phyloP scores from a whole-genome alignment of 2,888 invertebrate genomes.

The Drosophila aldrichi region DNA sequence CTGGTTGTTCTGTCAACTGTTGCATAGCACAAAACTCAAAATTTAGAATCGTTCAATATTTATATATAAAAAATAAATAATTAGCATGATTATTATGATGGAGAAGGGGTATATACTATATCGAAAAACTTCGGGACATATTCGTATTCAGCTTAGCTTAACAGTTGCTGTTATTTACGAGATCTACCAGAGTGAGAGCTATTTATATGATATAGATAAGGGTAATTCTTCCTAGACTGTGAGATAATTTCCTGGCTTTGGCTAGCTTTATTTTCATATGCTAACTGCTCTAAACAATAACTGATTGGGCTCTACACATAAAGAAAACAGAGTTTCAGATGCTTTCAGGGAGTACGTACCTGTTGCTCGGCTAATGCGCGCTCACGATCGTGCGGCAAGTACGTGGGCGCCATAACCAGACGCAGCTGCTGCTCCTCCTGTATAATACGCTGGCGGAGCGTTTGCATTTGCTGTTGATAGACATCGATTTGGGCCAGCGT shows the following conservation, averaged over 20 bases:
- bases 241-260: conserved; percentile 16
- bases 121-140: neutral
- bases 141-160: conserved; percentile 41
- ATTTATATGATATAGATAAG: conserved; percentile 5
- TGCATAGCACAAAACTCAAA: conserved; percentile 65
- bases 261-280: neutral
- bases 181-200: conserved; percentile 30
- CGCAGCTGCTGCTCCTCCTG: conserved; percentile 95
- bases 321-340: conserved; percentile 15
- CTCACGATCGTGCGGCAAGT: conserved; percentile 93
- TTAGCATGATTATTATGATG: conserved; percentile 64
- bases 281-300: conserved; percentile 26
- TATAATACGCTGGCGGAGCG: conserved; percentile 92
- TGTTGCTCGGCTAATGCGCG: conserved; percentile 93
- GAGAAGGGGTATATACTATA: conserved; percentile 18
- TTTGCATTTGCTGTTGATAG: conserved; percentile 94
- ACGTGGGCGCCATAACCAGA: conserved; percentile 92
- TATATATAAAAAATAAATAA: conserved; percentile 18
- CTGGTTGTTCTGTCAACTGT: conserved; percentile 79
- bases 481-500: conserved; percentile 94
- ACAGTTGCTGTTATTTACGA: conserved; percentile 55
- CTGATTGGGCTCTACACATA: conserved; percentile 28
- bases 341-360: conserved; percentile 87
- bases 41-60: conserved; percentile 45
- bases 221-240: conserved; percentile 35